Conservation (phyloP, 2,888 invertebrate species). For the Calameuta pallipes region DNA sequence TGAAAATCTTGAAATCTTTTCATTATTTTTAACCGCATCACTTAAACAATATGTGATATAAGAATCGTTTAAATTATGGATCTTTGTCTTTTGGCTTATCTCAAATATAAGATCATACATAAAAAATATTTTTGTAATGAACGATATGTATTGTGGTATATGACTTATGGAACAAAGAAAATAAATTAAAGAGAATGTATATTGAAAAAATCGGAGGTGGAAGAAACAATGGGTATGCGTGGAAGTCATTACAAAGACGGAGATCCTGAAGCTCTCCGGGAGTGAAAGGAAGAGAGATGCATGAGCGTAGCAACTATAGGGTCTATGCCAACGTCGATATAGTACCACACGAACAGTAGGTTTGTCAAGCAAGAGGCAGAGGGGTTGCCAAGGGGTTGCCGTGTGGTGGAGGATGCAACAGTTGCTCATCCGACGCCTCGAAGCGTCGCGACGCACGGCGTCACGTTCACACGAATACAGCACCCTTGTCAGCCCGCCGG, state of each 20-base stretch:
- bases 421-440: constrained; percentile 45
- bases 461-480: constrained; percentile 8
- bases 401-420: constrained; percentile 43
- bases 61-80: too few relatives aligned
- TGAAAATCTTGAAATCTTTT: too few relatives aligned
- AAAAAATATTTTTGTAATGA: too few relatives aligned
- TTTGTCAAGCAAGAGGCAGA: background rate
- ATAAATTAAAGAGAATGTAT: background rate
- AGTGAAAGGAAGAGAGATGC: background rate
- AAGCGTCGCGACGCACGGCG: constrained; percentile 23
- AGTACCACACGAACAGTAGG: constrained; percentile 7
- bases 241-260: background rate
- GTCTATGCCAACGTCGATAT: background rate
- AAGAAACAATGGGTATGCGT: background rate
- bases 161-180: background rate
- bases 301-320: background rate
- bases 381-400: constrained; percentile 14
- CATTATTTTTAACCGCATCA: too few relatives aligned
- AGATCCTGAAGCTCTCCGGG: background rate
- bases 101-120: too few relatives aligned
- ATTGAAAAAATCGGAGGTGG: background rate
- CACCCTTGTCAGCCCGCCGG: background rate
- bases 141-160: too few relatives aligned
- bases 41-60: too few relatives aligned
- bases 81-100: too few relatives aligned